phyloP scores from a whole-genome alignment of 1,140 invertebrate genomes.

The Elymnias hypermnestra region DNA sequence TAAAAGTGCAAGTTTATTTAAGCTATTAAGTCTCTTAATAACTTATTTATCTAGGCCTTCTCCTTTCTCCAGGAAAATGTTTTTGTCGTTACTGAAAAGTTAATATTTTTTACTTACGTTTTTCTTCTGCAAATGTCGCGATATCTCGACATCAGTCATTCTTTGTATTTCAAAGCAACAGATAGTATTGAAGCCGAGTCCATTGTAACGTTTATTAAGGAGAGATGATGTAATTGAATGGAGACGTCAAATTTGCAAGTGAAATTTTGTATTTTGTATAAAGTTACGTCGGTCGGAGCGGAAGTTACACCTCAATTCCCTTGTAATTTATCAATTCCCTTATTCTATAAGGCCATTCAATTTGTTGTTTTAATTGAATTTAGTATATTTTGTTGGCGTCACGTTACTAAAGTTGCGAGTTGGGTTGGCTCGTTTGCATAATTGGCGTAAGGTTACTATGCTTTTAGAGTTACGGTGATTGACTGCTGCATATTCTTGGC shows the following conservation, averaged over 20 bases:
- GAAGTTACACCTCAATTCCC: conserved; percentile 29
- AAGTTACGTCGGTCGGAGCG: conserved; percentile 20
- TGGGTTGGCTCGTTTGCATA: conserved; percentile 31
- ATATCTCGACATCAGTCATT: conserved; percentile 19
- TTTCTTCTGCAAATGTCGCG: no score
- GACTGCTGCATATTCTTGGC: conserved; percentile 11
- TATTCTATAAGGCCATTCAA: conserved; percentile 31
- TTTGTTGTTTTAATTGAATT: conserved; percentile 36
- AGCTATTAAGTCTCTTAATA: no score
- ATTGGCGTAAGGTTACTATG: conserved; percentile 25
- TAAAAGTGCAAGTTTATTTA: no score
- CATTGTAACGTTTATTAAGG: conserved; percentile 28
- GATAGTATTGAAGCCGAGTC: conserved; percentile 20
- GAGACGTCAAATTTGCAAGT: conserved; percentile 34
- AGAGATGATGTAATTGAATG: conserved; percentile 32
- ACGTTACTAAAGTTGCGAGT: conserved; percentile 28
- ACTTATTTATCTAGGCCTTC: no score
- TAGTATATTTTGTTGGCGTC: conserved; percentile 30
- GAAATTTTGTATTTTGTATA: conserved; percentile 33
- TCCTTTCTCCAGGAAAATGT: no score
- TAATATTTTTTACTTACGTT: no score
- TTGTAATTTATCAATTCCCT: no score
- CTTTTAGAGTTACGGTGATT: conserved; percentile 8
- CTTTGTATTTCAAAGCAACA: conserved; percentile 16
- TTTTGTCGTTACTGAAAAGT: no score